A percentile compares a stretch with the other conserved stretches of the same genome.
These are phyloP conservation scores for Callithrix jacchus DNA, from an alignment of 2,113 vertebrate species.

Conservation along the genomic window DNA sequence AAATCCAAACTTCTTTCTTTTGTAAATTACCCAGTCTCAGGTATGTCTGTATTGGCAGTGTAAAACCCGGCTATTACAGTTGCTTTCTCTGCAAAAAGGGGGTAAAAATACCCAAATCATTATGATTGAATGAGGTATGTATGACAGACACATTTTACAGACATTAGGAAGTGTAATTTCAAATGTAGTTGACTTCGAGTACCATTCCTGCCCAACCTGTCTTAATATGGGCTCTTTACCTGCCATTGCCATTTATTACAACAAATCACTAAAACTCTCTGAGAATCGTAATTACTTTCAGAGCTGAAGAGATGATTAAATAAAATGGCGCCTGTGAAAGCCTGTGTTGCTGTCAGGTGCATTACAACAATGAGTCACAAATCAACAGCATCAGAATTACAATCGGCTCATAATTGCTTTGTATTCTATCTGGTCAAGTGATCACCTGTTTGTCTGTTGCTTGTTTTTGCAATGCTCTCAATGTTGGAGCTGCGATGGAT, in stretches of 20 bases:
- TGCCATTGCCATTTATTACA: neutral
- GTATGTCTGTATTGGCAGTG: no score
- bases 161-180: neutral
- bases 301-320: neutral
- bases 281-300: constrained; percentile 25
- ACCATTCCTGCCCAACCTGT: neutral
- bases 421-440: no score
- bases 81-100: neutral
- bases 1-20: no score
- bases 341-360: neutral
- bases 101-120: neutral
- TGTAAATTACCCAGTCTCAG: no score
- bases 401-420: neutral
- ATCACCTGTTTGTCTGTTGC: neutral
- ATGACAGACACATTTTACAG: neutral
- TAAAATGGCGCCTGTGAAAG: neutral
- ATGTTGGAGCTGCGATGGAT: neutral
- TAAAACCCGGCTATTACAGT: neutral
- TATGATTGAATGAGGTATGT: neutral
- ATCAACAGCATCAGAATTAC: neutral
- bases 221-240: neutral
- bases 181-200: neutral
- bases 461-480: neutral
- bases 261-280: constrained; percentile 10
- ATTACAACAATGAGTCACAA: neutral